phyloP scores from a whole-genome alignment of 2,113 vertebrate species.

The Salminus brasiliensis region DNA sequence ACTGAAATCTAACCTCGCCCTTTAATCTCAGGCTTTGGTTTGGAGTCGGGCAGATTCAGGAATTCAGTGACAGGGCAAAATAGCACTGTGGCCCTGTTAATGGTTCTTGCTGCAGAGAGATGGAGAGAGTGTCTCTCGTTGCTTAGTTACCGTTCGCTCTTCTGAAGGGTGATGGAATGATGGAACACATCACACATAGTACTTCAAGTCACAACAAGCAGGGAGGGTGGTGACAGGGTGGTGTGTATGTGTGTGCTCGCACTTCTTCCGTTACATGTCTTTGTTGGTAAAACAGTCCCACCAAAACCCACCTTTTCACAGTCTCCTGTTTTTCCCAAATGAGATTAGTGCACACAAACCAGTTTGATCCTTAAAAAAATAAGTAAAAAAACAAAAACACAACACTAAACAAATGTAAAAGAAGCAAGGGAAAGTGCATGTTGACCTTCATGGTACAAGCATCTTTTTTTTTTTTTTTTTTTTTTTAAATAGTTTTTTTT shows the following conservation, averaged over 20 bases:
- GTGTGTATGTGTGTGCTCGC: constrained; percentile 15
- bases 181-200: constrained; percentile 66
- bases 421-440: constrained; percentile 72
- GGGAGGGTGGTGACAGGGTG: constrained; percentile 7
- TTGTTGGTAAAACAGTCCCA: constrained; percentile 47
- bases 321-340: constrained; percentile 44
- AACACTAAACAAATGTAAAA: constrained; percentile 70
- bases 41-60: constrained; percentile 56
- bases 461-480: constrained; percentile 68
- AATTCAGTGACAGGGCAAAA: constrained; percentile 46
- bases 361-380: constrained; percentile 57
- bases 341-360: constrained; percentile 75
- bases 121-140: constrained; percentile 36
- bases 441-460: constrained; percentile 68
- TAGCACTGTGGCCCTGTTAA: constrained; percentile 24
- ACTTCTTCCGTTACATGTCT: constrained; percentile 45
- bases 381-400: constrained; percentile 51
- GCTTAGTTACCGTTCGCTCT: constrained; percentile 35
- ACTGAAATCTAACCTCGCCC: background rate
- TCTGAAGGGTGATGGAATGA: constrained; percentile 41
- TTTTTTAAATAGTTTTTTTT: constrained; percentile 58
- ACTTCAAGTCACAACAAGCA: constrained; percentile 58
- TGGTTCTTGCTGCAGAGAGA: constrained; percentile 35
- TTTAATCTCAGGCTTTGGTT: constrained; percentile 24
- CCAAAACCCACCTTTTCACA: constrained; percentile 20